These are phyloP conservation scores for Nicator chloris DNA, from an alignment of 2,113 vertebrate species.

Conservation along the genomic window DNA sequence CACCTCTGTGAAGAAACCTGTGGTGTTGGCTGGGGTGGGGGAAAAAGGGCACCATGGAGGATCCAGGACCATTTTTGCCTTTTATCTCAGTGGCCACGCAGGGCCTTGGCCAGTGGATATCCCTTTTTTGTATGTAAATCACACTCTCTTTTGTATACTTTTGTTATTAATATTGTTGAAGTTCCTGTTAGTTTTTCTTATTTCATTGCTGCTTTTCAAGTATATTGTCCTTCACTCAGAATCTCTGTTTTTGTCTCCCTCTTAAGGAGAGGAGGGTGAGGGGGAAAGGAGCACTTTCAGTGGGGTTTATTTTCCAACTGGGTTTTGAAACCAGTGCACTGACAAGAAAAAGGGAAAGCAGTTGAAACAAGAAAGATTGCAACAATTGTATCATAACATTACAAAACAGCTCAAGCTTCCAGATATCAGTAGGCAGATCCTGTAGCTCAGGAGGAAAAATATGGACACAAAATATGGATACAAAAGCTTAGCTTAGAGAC, in stretches of 20 bases:
- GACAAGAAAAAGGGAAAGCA: too few species aligned
- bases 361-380: not conserved
- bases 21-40: not conserved
- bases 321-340: not conserved
- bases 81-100: accelerated
- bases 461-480: not conserved
- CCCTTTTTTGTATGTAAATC: not conserved
- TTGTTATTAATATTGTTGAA: not conserved
- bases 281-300: not conserved
- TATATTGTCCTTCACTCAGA: not conserved
- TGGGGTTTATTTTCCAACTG: not conserved
- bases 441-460: not conserved
- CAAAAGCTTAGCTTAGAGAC: not conserved
- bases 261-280: not conserved
- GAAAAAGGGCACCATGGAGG: accelerated
- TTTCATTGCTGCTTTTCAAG: not conserved
- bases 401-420: not conserved
- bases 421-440: not conserved
- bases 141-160: not conserved
- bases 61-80: not conserved
- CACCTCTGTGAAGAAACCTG: not conserved
- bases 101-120: not conserved
- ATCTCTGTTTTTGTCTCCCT: not conserved
- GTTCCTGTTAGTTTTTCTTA: not conserved
- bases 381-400: not conserved